phyloP scores from a whole-genome alignment of 92 coral and sea anemone genomes.

The Porites evermanni region DNA sequence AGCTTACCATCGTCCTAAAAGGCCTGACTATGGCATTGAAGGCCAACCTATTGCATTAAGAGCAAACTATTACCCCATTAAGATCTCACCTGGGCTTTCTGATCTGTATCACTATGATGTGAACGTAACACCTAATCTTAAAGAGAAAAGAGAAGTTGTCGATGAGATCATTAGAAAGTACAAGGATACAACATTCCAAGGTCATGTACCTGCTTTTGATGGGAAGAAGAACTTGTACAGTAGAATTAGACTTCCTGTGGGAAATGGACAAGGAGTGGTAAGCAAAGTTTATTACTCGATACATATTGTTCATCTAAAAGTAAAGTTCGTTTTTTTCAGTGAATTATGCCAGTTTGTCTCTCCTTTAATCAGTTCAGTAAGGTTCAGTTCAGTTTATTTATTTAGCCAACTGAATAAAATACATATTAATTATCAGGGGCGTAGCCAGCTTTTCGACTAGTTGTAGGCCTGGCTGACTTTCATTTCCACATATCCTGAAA shows the following conservation, averaged over 20 bases:
- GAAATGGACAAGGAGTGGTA: too few relatives aligned
- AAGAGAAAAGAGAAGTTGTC: conserved; percentile 74
- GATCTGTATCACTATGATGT: conserved; percentile 85
- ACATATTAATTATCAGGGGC: too few relatives aligned
- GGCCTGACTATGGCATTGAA: conserved; percentile 78
- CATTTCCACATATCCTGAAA: too few relatives aligned
- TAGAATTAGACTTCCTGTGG: conserved; percentile 56
- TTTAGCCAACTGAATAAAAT: too few relatives aligned
- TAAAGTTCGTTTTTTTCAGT: too few relatives aligned
- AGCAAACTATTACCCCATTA: conserved; percentile 74
- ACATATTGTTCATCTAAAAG: too few relatives aligned
- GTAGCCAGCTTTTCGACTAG: too few relatives aligned
- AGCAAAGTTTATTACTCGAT: too few relatives aligned
- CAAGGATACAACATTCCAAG: conserved; percentile 33
- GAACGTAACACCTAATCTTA: conserved; percentile 62
- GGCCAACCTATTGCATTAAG: conserved; percentile 71
- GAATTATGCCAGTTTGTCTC: too few relatives aligned
- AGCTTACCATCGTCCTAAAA: conserved; percentile 49
- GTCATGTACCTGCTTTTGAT: conserved; percentile 83
- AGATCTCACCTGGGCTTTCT: conserved; percentile 45
- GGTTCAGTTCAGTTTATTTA: too few relatives aligned
- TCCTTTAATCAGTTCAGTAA: too few relatives aligned
- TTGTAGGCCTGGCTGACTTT: too few relatives aligned
- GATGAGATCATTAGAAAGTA: conserved; percentile 53
- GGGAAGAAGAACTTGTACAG: conserved; percentile 77